Base-by-base conservation (phyloP, 2,888 invertebrate species). In the Spilosoma lubricipeda region DNA sequence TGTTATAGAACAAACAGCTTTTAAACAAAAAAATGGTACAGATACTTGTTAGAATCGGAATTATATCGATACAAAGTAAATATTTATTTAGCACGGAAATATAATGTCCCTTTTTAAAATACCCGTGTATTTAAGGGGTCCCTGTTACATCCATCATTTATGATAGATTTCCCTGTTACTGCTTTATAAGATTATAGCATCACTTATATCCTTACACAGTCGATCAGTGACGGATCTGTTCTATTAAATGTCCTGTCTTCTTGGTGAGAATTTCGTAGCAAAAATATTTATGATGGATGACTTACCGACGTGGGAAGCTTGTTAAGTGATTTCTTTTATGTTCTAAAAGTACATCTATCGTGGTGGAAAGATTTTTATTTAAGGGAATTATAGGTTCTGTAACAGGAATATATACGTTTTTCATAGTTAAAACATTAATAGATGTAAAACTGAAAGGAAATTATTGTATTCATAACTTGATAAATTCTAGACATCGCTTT, bases 111-210 rank as follows among this genome's bases (percentile, higher is more conserved):
- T 52, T 65, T 48, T 33, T 15, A 71, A 52, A n/a, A 56, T 18
- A n/a, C 36, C 18, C 23, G 36, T 45, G 27, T n/a, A 39, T 56
- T 13, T 30, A 33, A 70, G 18, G 36, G 56, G n/a, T 18, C 27
- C 9, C 15, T 18, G 39, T 39, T 27, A 45, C 74, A 77, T 83
- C 84, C 72, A 83, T 83, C 77, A 83, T 72, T 68, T 63, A 30
- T 63, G 18, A 63, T 63, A 63, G 63, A 75, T 71, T 83, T 73
- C 73, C 74, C 67, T 77, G 66, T 82, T 83, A 77, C 74, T 70
- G 67, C 33, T 33, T 63, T 63, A 72, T 59, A 67, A 42, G 56
- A 67, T 67, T 67, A 67, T 56, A 39, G 33, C 42, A 72, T 68
- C 56, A 67, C 30, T 66, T 30, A 67, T 56, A 3, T 15, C 18